Conservation (phyloP, 2,797 vertebrate species). For the Sciaenops ocellatus region DNA sequence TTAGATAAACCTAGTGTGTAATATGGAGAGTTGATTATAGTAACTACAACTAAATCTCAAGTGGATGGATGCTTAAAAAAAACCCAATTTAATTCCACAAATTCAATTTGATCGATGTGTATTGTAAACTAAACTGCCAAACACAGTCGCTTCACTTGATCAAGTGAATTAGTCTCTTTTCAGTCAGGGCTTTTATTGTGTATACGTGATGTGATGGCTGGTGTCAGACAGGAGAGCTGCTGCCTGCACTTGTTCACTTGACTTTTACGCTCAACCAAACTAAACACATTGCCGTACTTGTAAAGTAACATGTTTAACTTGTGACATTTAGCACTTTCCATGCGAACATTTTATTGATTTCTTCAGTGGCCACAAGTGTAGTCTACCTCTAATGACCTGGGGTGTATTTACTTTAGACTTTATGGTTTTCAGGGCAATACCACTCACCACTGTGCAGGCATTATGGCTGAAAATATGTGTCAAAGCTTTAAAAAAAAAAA, state of each 20-base stretch:
- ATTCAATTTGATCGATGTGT: constrained; percentile 43
- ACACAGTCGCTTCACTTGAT: constrained; percentile 36
- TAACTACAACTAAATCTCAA: background rate
- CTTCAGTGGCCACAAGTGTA: constrained; percentile 1
- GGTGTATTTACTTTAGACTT: constrained; percentile 5
- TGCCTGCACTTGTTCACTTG: background rate
- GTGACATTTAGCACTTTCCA: constrained; percentile 1
- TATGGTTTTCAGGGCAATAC: constrained; percentile 1
- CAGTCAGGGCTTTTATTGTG: constrained; percentile 43
- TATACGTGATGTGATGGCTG: constrained; percentile 36
- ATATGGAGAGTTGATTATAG: background rate
- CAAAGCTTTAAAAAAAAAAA: background rate
- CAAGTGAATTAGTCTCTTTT: constrained; percentile 37
- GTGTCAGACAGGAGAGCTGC: constrained; percentile 13
- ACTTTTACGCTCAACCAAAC: constrained; percentile 1
- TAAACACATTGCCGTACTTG: constrained; percentile 10
- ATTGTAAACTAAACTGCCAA: constrained; percentile 29
- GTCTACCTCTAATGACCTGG: background rate
- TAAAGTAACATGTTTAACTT: constrained; percentile 4
- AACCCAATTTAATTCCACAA: constrained; percentile 43
- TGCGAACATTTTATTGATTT: constrained; percentile 22
- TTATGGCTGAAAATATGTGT: background rate
- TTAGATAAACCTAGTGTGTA: background rate
- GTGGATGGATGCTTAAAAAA: background rate
- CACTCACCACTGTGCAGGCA: background rate